Conservation (phyloP, 1,140 invertebrate genomes). For the Meloidogyne exigua region DNA sequence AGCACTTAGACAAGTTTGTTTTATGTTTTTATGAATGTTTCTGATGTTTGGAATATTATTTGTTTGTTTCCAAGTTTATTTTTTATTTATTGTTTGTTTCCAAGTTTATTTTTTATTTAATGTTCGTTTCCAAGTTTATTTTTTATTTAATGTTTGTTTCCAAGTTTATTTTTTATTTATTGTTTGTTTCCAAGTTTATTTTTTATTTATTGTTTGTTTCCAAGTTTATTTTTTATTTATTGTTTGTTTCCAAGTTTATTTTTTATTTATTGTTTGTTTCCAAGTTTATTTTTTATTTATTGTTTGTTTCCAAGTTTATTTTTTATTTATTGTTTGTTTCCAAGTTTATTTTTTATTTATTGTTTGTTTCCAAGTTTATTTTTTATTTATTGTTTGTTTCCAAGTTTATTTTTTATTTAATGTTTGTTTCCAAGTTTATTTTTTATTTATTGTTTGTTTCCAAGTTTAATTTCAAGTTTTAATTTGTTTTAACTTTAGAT, state of each 20-base stretch:
- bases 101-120: too few relatives aligned
- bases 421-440: not conserved
- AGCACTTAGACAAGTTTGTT: constrained; percentile 48
- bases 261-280: not conserved
- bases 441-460: not conserved
- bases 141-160: not conserved
- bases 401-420: too few relatives aligned
- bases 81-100: too few relatives aligned
- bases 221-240: constrained; percentile 32
- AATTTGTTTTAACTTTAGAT: not conserved
- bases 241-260: not conserved
- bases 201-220: too few relatives aligned
- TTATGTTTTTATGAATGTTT: not conserved
- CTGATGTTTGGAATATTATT: not conserved
- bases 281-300: not conserved
- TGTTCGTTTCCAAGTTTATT: too few relatives aligned
- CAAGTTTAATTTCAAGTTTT: not conserved
- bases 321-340: not conserved
- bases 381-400: too few relatives aligned
- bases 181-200: not conserved
- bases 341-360: not conserved
- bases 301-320: too few relatives aligned
- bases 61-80: not conserved
- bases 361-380: not conserved
- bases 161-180: not conserved